Evolutionary conservation across 2,888 invertebrate genomes (phyloP), one percentile per base, ranked within the genome.

Genomic region (Drosophila meridionalis): DNA sequence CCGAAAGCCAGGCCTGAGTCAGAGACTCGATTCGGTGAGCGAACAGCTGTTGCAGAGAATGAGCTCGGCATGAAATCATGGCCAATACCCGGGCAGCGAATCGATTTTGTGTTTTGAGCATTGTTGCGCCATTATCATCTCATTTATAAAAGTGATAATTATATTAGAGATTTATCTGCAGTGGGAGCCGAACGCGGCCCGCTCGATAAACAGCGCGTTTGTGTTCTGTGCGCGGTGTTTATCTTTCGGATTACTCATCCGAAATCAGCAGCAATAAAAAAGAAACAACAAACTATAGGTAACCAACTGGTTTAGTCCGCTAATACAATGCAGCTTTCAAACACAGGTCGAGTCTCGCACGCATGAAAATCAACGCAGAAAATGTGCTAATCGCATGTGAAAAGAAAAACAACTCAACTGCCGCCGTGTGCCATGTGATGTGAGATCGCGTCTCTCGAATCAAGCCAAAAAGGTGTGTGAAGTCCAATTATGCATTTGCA

Each of bases 71-170:
- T 8, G 2, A 20, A 40, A 50, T 61, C 63, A 57, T 63, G 59
- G 59, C 52, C 59, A 69, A 60, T 64, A 34, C 64, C 68, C 58
- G 45, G 70, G 56, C 50, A 71, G 78, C 68, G 76, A 90, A 90
- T 89, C 90, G 89, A 89, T 89, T 89, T 88, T 78, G 62, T 87
- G 60, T 83, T 86, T 89, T 85, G 86, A 80, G 89, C 83, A 89
- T 79, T 84, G 83, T 87, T 86, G 86, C 76, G 78, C 80, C 86
- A 89, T 86, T 89, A 90, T 86, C 90, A 79, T 76, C 82, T 57
- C 76, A 84, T 87, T 88, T 79, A 86, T 88, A 85, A 78, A 88
- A 73, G 87, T 82, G 91, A 90, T 90, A 89, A 89, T 89, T 89
- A 87, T 90, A 89, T 89, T 90, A 89, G 87, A 45, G 62, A 45